Evolutionary conservation across 2,888 invertebrate genomes (phyloP), one percentile per base, ranked within the genome.

Genomic region (Thereva nobilitata): DNA sequence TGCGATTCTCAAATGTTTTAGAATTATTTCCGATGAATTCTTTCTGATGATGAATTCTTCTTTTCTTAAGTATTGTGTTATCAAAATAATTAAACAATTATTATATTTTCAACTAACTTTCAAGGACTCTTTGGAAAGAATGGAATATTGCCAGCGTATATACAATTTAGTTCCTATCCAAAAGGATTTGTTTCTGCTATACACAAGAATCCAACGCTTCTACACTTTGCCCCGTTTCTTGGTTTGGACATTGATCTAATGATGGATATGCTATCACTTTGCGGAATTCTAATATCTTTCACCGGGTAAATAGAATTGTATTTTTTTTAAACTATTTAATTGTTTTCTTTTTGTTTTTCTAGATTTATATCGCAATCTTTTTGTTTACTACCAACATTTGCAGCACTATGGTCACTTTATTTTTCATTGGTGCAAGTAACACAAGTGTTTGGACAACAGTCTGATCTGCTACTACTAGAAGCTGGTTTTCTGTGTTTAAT

Each of bases 391-490:
- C 83, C 87, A 35, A 79, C 85, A 49, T 91, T 88, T 78, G 82
- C 84, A 34, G 77, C 84, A 4, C 79, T 91, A 37, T 91, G 90
- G 89, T 82, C 85, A 10, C 77, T 88, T 2, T 92, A 91, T 78
- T 87, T 86, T 74, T 91, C 91, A 0, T 76, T 91, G n/a, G 89
- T 86, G 75, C 89, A 90, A 82, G 85, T 91, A 72, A 90, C 90
- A 10, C 89, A 89, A 79, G 85, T 86, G 41, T 71, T 71, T 71
- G 53, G 65, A 42, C 72, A 72, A 71, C 72, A 42, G 74, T 89
- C 90, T 87, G 92, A 92, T 78, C 84, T 85, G 68, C 82, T 92
- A 42, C 80, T 92, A 40, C 76, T 92, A 68, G 92, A 92, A 81
- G 84, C 87, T 59, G 92, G 92, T 41, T 86, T 90, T 74, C 77